Base-by-base conservation (phyloP, 2,113 vertebrate species). In the Martes martes region DNA sequence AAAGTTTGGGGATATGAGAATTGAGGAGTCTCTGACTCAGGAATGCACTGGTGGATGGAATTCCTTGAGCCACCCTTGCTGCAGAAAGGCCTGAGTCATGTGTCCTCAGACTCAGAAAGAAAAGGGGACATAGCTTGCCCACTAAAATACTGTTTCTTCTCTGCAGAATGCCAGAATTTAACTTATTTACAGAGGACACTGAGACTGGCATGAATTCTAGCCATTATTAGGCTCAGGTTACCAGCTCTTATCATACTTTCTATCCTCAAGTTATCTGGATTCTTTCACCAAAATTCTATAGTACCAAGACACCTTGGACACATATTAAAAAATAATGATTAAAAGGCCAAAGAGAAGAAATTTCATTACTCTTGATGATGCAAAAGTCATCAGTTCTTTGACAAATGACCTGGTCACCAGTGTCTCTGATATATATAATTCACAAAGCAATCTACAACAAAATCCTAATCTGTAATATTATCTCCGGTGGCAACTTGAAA, bases 281-380 rank as follows among this genome's bases (percentile, higher is more conserved):
- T 52, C 21, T 90, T 67, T 90, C 61, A 76, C 47, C 61, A 69
- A 57, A 94, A 92, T 92, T 83, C 82, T 45, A 52, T 8, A 84
- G 14, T 57, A 65, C 45, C 31, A 83, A 79, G 31, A 45, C 9
- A 52, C 3, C n/a, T 47, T 81, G n/a, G 45, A 33, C 26, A 91
- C 9, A 28, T 59, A 94, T 52, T 95, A 82, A 59, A 96, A 97
- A 96, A 96, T 80, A 94, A 50, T 45, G 16, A 79, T 89, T 61
- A 93, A 96, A 96, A 96, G 11, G 74, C 18, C 57, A 82, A 95
- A 89, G 10, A 89, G 50, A 93, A 91, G 7, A 19, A 21, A 83
- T 83, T 69, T 36, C 31, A 92, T 39, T 91, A 57, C 26, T 9
- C 78, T 67, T 94, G 45, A 74, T 93, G 45, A 69, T 73, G 67